Evolutionary conservation across 2,888 invertebrate genomes (phyloP).

Genomic region (Kuschelorhynchus macadamiae): DNA sequence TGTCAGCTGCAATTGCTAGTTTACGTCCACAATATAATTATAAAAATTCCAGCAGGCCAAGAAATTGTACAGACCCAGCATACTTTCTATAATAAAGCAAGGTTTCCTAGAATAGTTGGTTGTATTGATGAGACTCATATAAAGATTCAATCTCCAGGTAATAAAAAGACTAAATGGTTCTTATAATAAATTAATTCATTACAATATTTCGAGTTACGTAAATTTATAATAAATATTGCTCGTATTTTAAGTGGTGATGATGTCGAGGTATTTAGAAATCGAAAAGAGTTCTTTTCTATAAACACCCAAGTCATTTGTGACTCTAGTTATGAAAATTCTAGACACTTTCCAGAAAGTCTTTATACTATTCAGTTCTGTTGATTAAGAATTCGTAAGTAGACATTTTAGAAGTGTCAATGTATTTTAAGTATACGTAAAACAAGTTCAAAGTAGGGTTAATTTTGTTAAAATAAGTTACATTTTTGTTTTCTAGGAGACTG

Average conservation of each 20-base stretch:
- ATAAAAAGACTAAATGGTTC: too few relatives aligned
- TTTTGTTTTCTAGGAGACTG: neutral
- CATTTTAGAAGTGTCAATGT: too few relatives aligned
- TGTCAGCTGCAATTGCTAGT: constrained; percentile 4
- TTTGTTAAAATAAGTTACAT: too few relatives aligned
- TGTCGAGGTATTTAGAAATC: constrained; percentile 13
- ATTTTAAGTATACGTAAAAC: too few relatives aligned
- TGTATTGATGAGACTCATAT: constrained; percentile 8
- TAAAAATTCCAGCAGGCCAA: constrained; percentile 5
- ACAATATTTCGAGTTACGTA: too few relatives aligned
- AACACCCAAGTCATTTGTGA: constrained; percentile 8
- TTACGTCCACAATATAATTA: neutral
- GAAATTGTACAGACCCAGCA: constrained; percentile 2
- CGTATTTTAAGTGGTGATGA: constrained; percentile 8
- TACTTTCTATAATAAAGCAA: constrained; percentile 16
- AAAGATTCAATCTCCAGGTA: constrained; percentile 13
- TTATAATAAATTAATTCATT: too few relatives aligned
- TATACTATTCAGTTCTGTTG: too few relatives aligned
- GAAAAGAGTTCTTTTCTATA: constrained; percentile 14
- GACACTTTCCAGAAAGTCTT: too few relatives aligned
- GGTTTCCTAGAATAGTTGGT: constrained; percentile 12
- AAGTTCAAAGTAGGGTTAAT: too few relatives aligned
- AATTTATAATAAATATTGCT: too few relatives aligned
- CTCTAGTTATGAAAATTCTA: too few relatives aligned
- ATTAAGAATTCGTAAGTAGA: too few relatives aligned